Conservation (phyloP, 2,113 vertebrate genomes). For the Sceloporus tristichus region DNA sequence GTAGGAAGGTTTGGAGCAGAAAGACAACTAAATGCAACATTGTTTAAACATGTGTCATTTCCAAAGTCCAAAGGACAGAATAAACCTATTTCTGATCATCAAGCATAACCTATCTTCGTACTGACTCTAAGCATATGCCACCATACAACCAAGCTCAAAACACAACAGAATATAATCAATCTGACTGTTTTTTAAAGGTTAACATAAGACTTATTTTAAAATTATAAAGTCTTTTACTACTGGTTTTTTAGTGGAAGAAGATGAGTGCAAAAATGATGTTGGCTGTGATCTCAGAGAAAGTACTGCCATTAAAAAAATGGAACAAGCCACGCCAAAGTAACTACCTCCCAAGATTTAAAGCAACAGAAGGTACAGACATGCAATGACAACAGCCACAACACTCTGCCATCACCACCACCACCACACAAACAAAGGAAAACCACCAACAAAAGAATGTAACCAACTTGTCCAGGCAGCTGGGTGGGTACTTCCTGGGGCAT, state of each 20-base stretch:
- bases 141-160: not conserved
- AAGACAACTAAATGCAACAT: no score
- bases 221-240: no score
- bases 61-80: no score
- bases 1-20: no score
- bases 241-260: not conserved
- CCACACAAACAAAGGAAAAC: not conserved
- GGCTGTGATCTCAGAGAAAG: slow-evolving; percentile 19
- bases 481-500: slow-evolving; percentile 86
- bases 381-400: not conserved
- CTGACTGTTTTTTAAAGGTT: no score
- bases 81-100: no score
- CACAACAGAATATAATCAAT: no score
- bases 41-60: no score
- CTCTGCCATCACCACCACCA: slow-evolving; percentile 17
- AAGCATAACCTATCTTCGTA: no score
- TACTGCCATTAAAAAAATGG: not conserved
- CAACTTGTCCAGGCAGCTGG: slow-evolving; percentile 90
- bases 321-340: slow-evolving; percentile 4
- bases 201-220: no score
- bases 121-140: no score
- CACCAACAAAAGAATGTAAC: slow-evolving; percentile 60
- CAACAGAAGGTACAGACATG: slow-evolving; percentile 39
- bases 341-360: slow-evolving; percentile 35
- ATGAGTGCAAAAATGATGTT: not conserved